These are phyloP conservation scores for Dimorphilus gyrociliatus DNA, from an alignment of 2,888 invertebrate species.

Conservation along the genomic window DNA sequence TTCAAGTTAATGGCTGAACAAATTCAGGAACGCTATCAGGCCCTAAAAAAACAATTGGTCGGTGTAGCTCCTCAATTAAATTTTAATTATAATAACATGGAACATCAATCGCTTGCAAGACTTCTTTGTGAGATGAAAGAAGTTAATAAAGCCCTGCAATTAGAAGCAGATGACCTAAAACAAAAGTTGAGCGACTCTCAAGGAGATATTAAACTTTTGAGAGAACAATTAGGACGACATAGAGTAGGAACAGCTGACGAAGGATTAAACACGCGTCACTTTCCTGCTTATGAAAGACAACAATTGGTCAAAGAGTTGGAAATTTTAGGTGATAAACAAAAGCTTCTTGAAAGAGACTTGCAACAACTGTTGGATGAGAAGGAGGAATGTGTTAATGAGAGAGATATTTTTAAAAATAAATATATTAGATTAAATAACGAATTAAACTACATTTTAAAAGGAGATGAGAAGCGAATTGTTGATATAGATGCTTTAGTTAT, in stretches of 20 bases:
- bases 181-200: conserved; percentile 47
- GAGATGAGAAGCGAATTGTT: conserved; percentile 44
- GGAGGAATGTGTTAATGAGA: conserved; percentile 59
- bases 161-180: conserved; percentile 52
- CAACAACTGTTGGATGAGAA: conserved; percentile 65
- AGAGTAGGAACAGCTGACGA: conserved; percentile 34
- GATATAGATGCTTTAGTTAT: conserved; percentile 62
- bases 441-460: conserved; percentile 51
- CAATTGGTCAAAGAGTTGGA: conserved; percentile 52
- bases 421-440: conserved; percentile 65
- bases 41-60: conserved; percentile 31
- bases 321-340: conserved; percentile 48
- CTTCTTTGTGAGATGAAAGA: conserved; percentile 40
- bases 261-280: conserved; percentile 34
- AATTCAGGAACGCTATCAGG: conserved; percentile 43
- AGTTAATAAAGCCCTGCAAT: conserved; percentile 43
- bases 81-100: not conserved
- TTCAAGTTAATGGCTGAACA: conserved; percentile 65
- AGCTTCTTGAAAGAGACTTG: conserved; percentile 57
- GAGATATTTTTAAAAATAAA: conserved; percentile 66
- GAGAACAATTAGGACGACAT: conserved; percentile 36
- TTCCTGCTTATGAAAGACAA: conserved; percentile 49
- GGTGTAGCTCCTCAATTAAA: conserved; percentile 17
- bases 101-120: conserved; percentile 25
- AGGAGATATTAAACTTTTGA: conserved; percentile 38